Evolutionary conservation across 1,140 invertebrate genomes (phyloP), one percentile per base, ranked within the genome.

Genomic region (Coboldia fuscipes): DNA sequence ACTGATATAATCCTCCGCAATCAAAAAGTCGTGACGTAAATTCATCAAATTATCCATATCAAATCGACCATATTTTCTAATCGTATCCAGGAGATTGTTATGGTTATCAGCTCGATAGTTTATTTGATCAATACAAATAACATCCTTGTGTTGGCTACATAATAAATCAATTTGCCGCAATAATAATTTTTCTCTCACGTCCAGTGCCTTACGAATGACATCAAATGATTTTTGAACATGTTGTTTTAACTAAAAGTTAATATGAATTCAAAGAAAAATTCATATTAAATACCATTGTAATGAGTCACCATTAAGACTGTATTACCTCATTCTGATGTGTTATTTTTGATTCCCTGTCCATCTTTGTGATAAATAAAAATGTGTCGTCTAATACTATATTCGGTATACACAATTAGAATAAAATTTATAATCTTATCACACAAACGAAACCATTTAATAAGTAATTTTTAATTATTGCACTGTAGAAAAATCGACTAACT

Each of bases 161-260:
- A 67, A 48, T 8, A 61, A 63, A 37, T 67, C 63, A 4, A 64
- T 48, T 44, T 66, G 64, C 8, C 63, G 55, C 3, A 65, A 41
- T 13, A 67, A 47, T 41, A 65, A 50, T 30, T 56, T 62, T 37
- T 67, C 63, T 39, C 63, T 49, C 33, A 55, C 54, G 39, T 51
- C 48, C 15, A 67, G 37, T 0, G 50, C 48, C 24, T 60, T 50
- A 12, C 48, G 45, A 12, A 66, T 40, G 33, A 57, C 49, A 23
- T 55, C 51, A 33, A 66, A 65, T 37, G 62, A 58, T 18, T 42
- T 42, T 38, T 49, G 51, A 26, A 66, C 60, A 38, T 57, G 49
- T 28, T 44, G 38, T 45, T 63, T 60, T 17, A 63, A 50, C 64
- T 66, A 37, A 10, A 41, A 45, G 6, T n/a, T n/a, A n/a, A n/a